Conservation (phyloP, 2,113 vertebrate genomes). For the Misgurnus mizolepis region DNA sequence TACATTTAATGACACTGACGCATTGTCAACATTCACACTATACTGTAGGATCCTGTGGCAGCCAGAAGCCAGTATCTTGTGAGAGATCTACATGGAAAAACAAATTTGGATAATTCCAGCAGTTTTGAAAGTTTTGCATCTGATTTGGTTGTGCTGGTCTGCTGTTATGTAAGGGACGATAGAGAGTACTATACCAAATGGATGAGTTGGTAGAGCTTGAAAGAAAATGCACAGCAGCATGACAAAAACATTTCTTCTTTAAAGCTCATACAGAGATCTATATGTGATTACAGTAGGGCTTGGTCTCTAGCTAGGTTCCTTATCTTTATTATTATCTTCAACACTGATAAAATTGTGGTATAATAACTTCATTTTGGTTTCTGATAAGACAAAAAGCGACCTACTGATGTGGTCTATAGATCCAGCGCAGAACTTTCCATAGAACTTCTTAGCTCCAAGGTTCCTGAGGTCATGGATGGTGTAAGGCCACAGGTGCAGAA, state of each 20-base stretch:
- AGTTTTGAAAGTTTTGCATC: conserved; percentile 35
- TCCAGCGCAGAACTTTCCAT: conserved; percentile 96
- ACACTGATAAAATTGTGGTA: no score
- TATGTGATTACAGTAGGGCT: neutral
- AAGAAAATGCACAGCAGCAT: neutral
- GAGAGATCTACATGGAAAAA: neutral
- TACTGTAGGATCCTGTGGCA: neutral
- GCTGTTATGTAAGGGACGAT: conserved; percentile 14
- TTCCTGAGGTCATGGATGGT: conserved; percentile 94
- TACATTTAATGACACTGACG: no score
- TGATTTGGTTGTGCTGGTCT: neutral
- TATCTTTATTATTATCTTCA: no score
- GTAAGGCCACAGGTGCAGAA: conserved; percentile 96
- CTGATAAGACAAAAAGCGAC: conserved; percentile 58
- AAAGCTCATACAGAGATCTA: neutral
- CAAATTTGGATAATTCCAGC: conserved; percentile 19
- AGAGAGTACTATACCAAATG: neutral
- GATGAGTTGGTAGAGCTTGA: conserved; percentile 8
- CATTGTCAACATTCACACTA: no score
- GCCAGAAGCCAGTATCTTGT: no score
- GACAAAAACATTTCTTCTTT: neutral
- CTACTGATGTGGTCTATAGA: conserved; percentile 98
- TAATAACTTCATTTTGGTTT: neutral
- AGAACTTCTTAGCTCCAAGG: conserved; percentile 97
- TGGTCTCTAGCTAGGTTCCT: neutral